Percentiles rank a stretch among this genome's conserved stretches.
Evolutionary conservation across 53 echinoderm and acorn worm species (phyloP).

Genomic region (Stichopus horrens): DNA sequence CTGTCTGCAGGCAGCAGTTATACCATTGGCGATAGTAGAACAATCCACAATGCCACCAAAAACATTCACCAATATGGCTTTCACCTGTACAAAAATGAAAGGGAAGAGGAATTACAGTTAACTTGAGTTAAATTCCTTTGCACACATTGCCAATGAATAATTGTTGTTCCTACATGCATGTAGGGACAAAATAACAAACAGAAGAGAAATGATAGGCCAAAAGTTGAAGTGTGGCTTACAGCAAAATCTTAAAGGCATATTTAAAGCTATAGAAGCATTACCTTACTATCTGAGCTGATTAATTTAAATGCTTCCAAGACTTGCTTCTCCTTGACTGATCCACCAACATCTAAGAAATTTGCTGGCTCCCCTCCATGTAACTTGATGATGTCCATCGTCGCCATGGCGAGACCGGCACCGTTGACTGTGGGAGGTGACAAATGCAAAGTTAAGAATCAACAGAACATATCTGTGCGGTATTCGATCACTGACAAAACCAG

Average conservation of each 20-base stretch:
- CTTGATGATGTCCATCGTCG: slow-evolving; percentile 99
- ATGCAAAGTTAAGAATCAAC: too few relatives aligned
- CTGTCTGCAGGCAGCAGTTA: slow-evolving; percentile 77
- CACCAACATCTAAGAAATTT: slow-evolving; percentile 90
- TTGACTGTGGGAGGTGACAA: slow-evolving; percentile 61
- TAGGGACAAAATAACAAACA: too few relatives aligned
- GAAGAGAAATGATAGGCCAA: neutral
- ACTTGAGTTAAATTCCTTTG: too few relatives aligned
- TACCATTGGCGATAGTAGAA: slow-evolving; percentile 92
- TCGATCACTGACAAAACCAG: too few relatives aligned
- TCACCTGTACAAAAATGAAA: slow-evolving; percentile 60
- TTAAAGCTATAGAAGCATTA: slow-evolving; percentile 22
- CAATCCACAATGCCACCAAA: slow-evolving; percentile 99
- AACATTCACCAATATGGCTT: slow-evolving; percentile 92
- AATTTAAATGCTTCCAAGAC: slow-evolving; percentile 93
- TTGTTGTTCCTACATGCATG: too few relatives aligned
- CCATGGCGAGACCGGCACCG: slow-evolving; percentile 99
- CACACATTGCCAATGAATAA: too few relatives aligned
- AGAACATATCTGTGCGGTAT: too few relatives aligned
- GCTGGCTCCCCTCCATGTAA: slow-evolving; percentile 93
- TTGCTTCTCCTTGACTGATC: slow-evolving; percentile 87
- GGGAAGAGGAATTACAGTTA: neutral
- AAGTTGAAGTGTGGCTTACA: neutral
- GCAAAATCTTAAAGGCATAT: neutral
- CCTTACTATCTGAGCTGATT: slow-evolving; percentile 81